Evolutionary conservation across 2,888 invertebrate species (phyloP).

Genomic region (Sesamia inferens): DNA sequence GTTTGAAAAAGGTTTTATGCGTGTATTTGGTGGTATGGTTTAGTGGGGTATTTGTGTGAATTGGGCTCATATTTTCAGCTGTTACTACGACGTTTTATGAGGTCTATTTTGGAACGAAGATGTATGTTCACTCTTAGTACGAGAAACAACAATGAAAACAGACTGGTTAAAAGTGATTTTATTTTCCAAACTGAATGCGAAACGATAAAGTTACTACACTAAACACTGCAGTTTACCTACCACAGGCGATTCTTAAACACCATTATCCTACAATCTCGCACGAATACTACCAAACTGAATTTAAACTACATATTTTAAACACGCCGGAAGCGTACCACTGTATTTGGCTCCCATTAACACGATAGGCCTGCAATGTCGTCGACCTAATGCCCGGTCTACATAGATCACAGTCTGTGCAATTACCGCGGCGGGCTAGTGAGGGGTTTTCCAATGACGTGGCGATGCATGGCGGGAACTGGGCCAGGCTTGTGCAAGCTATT

Average conservation of each 20-base stretch:
- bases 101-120: background rate
- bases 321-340: conserved; percentile 20
- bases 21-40: background rate
- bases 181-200: no score
- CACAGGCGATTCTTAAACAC: conserved; percentile 8
- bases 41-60: background rate
- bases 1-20: conserved; percentile 35
- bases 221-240: conserved; percentile 5
- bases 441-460: conserved; percentile 59
- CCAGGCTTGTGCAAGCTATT: conserved; percentile 46
- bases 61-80: background rate
- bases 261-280: conserved; percentile 31
- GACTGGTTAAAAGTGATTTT: no score
- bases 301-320: conserved; percentile 26
- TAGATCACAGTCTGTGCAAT: conserved; percentile 54
- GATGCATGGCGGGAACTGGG: conserved; percentile 52
- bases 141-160: no score
- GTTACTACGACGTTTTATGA: background rate
- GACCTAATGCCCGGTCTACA: conserved; percentile 49
- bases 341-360: conserved; percentile 50
- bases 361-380: conserved; percentile 47
- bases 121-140: background rate
- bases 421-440: conserved; percentile 33
- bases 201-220: conserved; percentile 1
- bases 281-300: conserved; percentile 27